Evolutionary conservation across 2,797 vertebrate genomes (phyloP), one percentile per base, ranked within the genome.

Genomic region (Cyclura pinguis): DNA sequence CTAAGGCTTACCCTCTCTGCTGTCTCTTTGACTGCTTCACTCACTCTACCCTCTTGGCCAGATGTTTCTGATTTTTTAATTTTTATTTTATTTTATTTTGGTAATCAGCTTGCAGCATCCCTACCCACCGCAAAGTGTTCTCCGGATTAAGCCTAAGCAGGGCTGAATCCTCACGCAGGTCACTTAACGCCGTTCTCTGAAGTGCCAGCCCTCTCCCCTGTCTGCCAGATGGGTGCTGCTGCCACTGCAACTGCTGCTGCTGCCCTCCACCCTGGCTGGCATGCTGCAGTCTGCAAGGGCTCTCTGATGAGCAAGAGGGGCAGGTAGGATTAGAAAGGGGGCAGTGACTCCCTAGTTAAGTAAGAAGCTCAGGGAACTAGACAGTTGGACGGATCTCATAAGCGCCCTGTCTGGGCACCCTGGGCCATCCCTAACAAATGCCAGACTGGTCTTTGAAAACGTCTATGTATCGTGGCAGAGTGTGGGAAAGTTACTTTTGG

Each of bases 101-200:
- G 42, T 89, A 92, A 89, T 92, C 88, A 84, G 81, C 91, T 92
- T 92, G 74, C 20, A 69, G 59, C 29, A 55, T 84, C 62, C 32
- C 85, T 76, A 32, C 52, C 38, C 20, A 50, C 88, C 72, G 8
- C 55, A 50, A 89, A 89, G 52, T 73, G 32, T 84, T 87, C 74
- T 29, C 62, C 2, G 24, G 62, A 80, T 87, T 87, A 84, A 92
- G 84, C n/a, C 57, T 87, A 87, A 84, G 52, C 85, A 87, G 88
- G 38, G 62, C 42, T n/a, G 80, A 62, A 78, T 83, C 73, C 80
- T 77, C 72, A 86, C 4, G 16, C 72, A 77, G 86, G 91, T 84
- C 88, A 73, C 38, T 87, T 87, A 84, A 52, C 52, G 55, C 52
- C 13, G 47, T 52, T 87, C 32, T 42, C 42, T 67, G 78, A 69